Percentiles rank a stretch among this genome's conserved stretches.
Evolutionary conservation across 2,797 vertebrate genomes (phyloP).

Genomic region (Mallotus villosus): DNA sequence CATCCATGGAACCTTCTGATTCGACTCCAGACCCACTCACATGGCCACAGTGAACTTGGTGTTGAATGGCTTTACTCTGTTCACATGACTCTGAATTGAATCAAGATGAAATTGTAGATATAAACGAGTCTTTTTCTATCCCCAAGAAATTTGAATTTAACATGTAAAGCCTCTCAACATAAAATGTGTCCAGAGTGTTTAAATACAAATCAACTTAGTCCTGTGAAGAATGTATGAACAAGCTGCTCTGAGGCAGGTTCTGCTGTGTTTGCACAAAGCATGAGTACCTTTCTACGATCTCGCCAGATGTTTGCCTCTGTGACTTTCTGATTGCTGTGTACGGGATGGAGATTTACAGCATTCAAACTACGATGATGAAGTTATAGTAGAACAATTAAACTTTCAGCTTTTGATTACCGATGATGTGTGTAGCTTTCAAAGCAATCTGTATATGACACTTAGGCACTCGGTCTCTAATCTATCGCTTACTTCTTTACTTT

Average conservation of each 20-base stretch:
- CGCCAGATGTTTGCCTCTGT: background rate
- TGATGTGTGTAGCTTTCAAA: constrained; percentile 33
- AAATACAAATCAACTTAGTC: background rate
- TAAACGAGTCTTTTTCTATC: background rate
- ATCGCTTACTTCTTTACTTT: background rate
- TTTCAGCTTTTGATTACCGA: constrained; percentile 22
- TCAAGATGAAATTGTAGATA: background rate
- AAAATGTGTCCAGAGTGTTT: constrained; percentile 2
- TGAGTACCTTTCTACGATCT: background rate
- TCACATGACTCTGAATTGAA: background rate
- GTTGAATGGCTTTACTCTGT: background rate
- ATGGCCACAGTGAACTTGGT: no score
- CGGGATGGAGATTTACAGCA: constrained; percentile 2
- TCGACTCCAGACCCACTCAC: no score
- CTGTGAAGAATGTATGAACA: background rate
- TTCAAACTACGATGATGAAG: constrained; percentile 14
- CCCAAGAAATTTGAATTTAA: constrained; percentile 15
- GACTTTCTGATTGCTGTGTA: background rate
- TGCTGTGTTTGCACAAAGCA: background rate
- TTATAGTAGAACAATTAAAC: background rate
- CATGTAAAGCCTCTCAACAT: constrained; percentile 15
- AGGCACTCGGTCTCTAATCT: background rate
- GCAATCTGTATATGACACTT: background rate
- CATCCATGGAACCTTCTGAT: no score
- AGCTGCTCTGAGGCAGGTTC: background rate